Base-by-base conservation (phyloP, 2,888 invertebrate species). In the Cecidostiba fungosa region DNA sequence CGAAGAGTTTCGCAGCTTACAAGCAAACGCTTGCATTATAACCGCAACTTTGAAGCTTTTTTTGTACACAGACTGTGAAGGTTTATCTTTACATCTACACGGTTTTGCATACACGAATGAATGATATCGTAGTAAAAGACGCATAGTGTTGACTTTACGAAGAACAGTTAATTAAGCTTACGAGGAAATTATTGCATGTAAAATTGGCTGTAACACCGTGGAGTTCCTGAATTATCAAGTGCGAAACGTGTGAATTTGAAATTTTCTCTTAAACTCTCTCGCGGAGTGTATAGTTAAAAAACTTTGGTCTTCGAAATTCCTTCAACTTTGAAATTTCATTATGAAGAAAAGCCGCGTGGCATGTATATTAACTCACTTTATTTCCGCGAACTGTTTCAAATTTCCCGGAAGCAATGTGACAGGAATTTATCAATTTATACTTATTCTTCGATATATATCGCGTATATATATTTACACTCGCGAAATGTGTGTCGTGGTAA, bases 221-320 rank as follows among this genome's bases (percentile, higher is more conserved):
- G 36, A 77, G 36, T 77, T 77, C 36, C 50, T 26, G n/a, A 26
- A 66, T 66, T 29, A 26, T 3, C 23, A n/a, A 36, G 77, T 36
- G 23, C n/a, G n/a, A n/a, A 77, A 39, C 36, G 12, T n/a, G 50
- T 16, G 12, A 59, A 39, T 59, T 32, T 77, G 14, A 77, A 32
- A 19, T 12, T 59, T 59, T 23, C 23, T n/a, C 32, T n/a, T 59
- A 50, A 74, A 50, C 74, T 76, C 23, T 54, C 23, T 4, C 23
- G 23, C 8, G 19, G 23, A 3, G 10, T 19, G n/a, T n/a, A n/a
- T n/a, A 50, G 29, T 54, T 32, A 54, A 54, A 23, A 32, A 50
- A 43, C 54, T 47, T 19, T 50, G 32, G 29, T 54, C 54, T n/a
- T 14, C 32, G 32, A 59, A 59, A 23, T 59, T 54, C n/a, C 23